Base-by-base conservation (phyloP, 2,888 invertebrate species). In the Agrotis segetum region DNA sequence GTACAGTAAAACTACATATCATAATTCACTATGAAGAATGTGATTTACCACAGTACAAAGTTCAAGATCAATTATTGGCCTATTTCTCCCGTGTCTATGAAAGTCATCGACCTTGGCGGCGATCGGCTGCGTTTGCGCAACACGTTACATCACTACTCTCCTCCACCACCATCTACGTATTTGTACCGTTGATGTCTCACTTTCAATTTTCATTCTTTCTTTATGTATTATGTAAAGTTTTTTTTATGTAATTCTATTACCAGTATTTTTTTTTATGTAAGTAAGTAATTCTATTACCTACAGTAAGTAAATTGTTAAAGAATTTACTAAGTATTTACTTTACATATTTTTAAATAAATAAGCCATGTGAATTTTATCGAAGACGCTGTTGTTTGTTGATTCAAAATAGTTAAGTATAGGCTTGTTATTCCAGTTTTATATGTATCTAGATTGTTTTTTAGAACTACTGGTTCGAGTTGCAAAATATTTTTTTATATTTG, bases 81-180 rank as follows among this genome's bases (percentile, higher is more conserved):
- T 69, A 70, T 69, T 63, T 73, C 53, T 24, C 46, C 40, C 11
- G 9, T 58, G 65, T 24, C 66, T 69, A 72, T 71, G 77, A 85
- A 85, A 84, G 81, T 79, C 62, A 72, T 63, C 77, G 79, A 85
- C 85, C 85, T 79, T 85, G 83, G 47, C 29, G 46, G 2, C 40
- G 14, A 17, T 14, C n/a, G 56, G 49, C 59, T 74, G 72, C 73
- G 77, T 47, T 21, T 67, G 61, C 76, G 71, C 76, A 74, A 72
- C 50, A 44, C 19, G 11, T 81, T 75, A 75, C 74, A 50, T 71
- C 62, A 66, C 46, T 5, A 34, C 49, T 49, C 47, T 55, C 66
- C 60, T 55, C 66, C 60, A 72, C 52, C 19, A 50, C n/a, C 14
- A 16, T 17, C 7, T 24, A 34, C 5, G 29, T n/a, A 34, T 34